These are phyloP conservation scores for Latrodectus geometricus DNA, from an alignment of 1,140 invertebrate genomes.

Conservation along the genomic window DNA sequence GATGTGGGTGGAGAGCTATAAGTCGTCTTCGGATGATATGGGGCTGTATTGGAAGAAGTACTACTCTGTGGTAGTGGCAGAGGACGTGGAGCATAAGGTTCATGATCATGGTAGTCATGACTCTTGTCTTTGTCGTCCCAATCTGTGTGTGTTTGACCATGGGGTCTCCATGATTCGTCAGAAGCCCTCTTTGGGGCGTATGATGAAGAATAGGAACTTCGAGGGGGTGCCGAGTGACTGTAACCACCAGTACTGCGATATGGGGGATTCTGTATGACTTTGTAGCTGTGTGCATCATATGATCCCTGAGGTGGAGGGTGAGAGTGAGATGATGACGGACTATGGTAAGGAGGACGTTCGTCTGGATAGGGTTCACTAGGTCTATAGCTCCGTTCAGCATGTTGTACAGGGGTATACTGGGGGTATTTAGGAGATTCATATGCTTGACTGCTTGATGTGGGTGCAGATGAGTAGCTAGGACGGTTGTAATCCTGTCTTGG, in stretches of 20 bases:
- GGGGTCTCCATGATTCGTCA: constrained; percentile 21
- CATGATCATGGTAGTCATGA: not conserved
- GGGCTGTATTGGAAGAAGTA: not conserved
- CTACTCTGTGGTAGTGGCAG: constrained; percentile 16
- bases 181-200: constrained; percentile 19
- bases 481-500: constrained; percentile 10
- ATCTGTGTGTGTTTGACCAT: constrained; percentile 9
- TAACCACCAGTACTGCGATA: not conserved
- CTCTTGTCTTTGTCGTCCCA: constrained; percentile 50
- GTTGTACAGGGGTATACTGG: too few species aligned
- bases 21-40: constrained; percentile 1
- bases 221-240: not conserved
- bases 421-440: not conserved
- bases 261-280: not conserved
- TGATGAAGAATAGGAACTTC: not conserved
- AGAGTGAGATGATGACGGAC: not conserved
- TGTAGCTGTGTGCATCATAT: constrained; percentile 36
- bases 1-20: not conserved
- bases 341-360: not conserved
- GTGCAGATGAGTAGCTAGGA: not conserved
- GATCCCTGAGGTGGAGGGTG: constrained; percentile 44
- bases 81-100: constrained; percentile 16
- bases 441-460: not conserved
- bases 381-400: constrained; percentile 13
- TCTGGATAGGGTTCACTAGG: constrained; percentile 18